Conservation (phyloP, 2,113 vertebrate species). For the Brachionichthys hirsutus region DNA sequence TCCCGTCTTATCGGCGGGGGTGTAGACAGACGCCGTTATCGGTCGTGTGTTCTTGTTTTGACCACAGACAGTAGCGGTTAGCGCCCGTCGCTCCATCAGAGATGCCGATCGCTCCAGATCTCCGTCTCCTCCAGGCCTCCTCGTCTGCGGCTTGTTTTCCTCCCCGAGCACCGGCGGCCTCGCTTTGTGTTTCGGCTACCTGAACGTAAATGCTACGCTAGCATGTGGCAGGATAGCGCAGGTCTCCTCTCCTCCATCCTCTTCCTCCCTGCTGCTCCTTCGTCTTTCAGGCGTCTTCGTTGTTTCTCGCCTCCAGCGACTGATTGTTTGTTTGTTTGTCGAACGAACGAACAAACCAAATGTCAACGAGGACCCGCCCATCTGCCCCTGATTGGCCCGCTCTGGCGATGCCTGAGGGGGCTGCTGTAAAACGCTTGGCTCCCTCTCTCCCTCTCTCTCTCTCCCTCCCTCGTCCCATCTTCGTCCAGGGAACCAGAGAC, state of each 20-base stretch:
- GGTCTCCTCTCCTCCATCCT: background rate
- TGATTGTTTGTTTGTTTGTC: no score
- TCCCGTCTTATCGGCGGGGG: constrained; percentile 49
- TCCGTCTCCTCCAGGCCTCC: constrained; percentile 54
- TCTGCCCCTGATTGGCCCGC: no score
- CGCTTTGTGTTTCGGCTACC: background rate
- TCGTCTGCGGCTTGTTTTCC: constrained; percentile 28
- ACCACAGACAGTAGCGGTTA: constrained; percentile 73
- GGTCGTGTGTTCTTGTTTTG: constrained; percentile 50
- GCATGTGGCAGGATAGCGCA: no score
- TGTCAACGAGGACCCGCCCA: no score
- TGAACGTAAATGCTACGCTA: no score
- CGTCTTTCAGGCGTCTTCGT: background rate
- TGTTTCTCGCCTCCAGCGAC: no score
- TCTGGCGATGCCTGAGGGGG: no score
- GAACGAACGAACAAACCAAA: no score
- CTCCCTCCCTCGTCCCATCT: background rate
- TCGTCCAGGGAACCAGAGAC: constrained; percentile 16
- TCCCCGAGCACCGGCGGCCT: constrained; percentile 3
- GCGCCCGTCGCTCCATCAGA: constrained; percentile 55
- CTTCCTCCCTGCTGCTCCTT: background rate
- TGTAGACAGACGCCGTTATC: constrained; percentile 67
- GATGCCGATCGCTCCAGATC: constrained; percentile 28
- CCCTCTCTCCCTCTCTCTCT: no score
- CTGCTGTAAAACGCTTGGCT: no score